Percentiles rank a stretch among this genome's conserved stretches.
Conservation (phyloP, 1,140 invertebrate species). For the Ericerus pela region DNA sequence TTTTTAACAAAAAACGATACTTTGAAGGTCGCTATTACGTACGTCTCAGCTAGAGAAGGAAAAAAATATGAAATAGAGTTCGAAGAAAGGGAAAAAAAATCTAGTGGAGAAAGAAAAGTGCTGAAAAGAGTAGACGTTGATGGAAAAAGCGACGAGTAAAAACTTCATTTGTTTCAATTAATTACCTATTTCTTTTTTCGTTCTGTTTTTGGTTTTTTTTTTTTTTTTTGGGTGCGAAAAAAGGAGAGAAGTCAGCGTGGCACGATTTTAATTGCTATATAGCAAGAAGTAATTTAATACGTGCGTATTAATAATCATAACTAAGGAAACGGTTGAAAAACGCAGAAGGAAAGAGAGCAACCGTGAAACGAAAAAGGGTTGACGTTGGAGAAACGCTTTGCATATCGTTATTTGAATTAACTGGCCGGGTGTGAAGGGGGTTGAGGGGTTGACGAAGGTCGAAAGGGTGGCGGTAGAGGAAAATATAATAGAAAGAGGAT, state of each 20-base stretch:
- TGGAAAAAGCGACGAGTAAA: not conserved
- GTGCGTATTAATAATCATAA: constrained; percentile 22
- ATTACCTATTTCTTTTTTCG: too few relatives aligned
- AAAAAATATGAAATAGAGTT: too few relatives aligned
- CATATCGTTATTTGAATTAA: constrained; percentile 11
- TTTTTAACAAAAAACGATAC: too few relatives aligned
- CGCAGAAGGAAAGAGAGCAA: not conserved
- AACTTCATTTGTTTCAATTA: constrained; percentile 20
- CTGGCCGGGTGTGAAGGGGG: not conserved
- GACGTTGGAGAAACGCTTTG: constrained; percentile 7
- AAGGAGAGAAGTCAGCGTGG: constrained; percentile 8
- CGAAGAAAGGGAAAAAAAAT: too few relatives aligned
- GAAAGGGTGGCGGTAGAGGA: not conserved
- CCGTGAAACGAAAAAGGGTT: not conserved
- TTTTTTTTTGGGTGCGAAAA: too few relatives aligned
- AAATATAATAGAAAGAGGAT: not conserved
- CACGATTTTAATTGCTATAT: constrained; percentile 19
- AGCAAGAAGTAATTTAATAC: constrained; percentile 19
- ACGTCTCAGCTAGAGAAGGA: too few relatives aligned
- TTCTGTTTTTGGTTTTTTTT: too few relatives aligned
- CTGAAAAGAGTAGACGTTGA: not conserved
- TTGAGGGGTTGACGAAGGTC: not conserved
- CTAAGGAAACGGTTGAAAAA: not conserved
- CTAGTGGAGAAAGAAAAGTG: constrained; percentile 6
- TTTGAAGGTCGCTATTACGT: too few relatives aligned